phyloP scores from a whole-genome alignment of 2,888 invertebrate genomes.

The Chirona hameri region DNA sequence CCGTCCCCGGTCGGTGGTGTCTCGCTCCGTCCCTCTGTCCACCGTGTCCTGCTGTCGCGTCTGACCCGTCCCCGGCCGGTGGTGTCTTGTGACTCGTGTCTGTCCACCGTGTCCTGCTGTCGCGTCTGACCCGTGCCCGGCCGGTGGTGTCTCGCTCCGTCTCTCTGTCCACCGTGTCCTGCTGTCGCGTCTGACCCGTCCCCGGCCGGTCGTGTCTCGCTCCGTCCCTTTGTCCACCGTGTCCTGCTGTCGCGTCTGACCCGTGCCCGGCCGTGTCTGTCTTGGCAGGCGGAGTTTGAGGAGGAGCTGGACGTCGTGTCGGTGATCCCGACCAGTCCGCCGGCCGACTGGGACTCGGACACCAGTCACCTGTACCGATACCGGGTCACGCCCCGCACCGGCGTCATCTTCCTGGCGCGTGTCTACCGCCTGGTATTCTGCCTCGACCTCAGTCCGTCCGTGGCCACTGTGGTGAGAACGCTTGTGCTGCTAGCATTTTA shows the following conservation, averaged over 20 bases:
- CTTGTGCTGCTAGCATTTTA: too few relatives aligned
- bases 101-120: too few relatives aligned
- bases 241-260: too few relatives aligned
- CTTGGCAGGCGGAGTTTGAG: slow-evolving; percentile 49
- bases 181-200: neutral
- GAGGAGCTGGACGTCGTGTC: slow-evolving; percentile 62
- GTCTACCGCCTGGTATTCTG: slow-evolving; percentile 69
- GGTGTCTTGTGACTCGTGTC: too few relatives aligned
- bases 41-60: too few relatives aligned
- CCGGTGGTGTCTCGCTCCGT: too few relatives aligned
- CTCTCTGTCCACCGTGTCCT: too few relatives aligned
- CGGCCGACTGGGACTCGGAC: slow-evolving; percentile 52
- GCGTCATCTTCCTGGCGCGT: slow-evolving; percentile 64
- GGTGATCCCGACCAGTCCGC: slow-evolving; percentile 56
- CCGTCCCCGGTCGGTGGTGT: too few relatives aligned
- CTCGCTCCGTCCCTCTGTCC: too few relatives aligned
- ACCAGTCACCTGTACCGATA: slow-evolving; percentile 47
- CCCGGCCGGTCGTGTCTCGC: neutral
- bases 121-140: too few relatives aligned
- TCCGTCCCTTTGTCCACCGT: neutral
- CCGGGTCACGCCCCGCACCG: slow-evolving; percentile 55
- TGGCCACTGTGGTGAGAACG: slow-evolving; percentile 65
- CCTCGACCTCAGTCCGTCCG: slow-evolving; percentile 72
- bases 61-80: too few relatives aligned
- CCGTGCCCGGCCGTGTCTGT: slow-evolving; percentile 25